These are phyloP conservation scores for Callocephalon fimbriatum DNA, from an alignment of 2,113 vertebrate genomes.

Conservation along the genomic window DNA sequence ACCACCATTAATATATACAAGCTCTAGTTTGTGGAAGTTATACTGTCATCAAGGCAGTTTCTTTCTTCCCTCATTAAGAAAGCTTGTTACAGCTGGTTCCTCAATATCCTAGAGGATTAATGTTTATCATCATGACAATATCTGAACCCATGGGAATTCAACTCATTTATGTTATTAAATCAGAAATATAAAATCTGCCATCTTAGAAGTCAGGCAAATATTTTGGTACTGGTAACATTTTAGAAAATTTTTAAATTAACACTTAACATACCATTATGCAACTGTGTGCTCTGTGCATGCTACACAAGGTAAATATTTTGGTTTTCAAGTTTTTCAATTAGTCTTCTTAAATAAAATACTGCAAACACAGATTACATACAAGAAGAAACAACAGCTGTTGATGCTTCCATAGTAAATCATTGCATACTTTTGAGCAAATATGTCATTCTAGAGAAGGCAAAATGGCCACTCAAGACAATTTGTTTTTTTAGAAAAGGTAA, in stretches of 20 bases:
- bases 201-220: slow-evolving; percentile 1
- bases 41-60: not conserved
- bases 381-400: not conserved
- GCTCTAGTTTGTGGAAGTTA: slow-evolving; percentile 2
- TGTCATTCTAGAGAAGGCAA: not conserved
- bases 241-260: not conserved
- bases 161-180: slow-evolving; percentile 8
- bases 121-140: slow-evolving; percentile 28
- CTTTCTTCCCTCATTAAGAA: slow-evolving; percentile 50
- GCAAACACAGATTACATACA: not conserved
- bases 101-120: slow-evolving; percentile 48
- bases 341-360: not conserved
- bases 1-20: not conserved
- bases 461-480: not conserved
- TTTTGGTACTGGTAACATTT: not conserved
- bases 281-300: not conserved
- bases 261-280: not conserved
- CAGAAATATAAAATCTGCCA: not conserved
- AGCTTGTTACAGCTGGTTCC: slow-evolving; percentile 12
- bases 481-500: not conserved
- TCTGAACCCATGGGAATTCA: slow-evolving; percentile 28
- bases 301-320: not conserved
- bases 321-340: not conserved
- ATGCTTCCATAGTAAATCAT: not conserved
- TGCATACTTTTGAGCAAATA: not conserved